Evolutionary conservation across 2,797 vertebrate species (phyloP).

Genomic region (Typhlichthys subterraneus): DNA sequence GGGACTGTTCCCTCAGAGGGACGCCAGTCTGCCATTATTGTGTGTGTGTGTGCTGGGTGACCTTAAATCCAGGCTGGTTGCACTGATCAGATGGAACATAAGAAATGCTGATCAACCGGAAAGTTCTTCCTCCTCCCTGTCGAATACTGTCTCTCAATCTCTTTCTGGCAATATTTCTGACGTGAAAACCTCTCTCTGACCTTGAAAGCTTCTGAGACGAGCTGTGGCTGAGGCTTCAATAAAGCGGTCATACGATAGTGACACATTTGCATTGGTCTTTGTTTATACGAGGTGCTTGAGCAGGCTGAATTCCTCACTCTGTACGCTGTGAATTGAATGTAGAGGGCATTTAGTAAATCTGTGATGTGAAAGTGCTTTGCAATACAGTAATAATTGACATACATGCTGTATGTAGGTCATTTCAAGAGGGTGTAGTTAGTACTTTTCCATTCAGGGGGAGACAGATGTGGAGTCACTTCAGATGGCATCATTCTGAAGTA

Average conservation of each 20-base stretch:
- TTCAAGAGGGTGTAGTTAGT: slow-evolving; percentile 16
- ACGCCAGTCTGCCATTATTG: slow-evolving; percentile 58
- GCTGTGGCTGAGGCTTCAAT: neutral
- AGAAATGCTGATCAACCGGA: slow-evolving; percentile 75
- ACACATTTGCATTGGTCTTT: too few relatives aligned
- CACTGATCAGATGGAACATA: slow-evolving; percentile 69
- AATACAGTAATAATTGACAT: neutral
- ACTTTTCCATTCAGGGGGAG: slow-evolving; percentile 20
- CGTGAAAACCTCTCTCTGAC: neutral
- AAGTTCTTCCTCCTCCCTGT: slow-evolving; percentile 43
- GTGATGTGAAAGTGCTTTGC: too few relatives aligned
- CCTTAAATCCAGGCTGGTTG: slow-evolving; percentile 58
- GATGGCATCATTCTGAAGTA: slow-evolving; percentile 47
- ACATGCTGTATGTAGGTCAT: slow-evolving; percentile 50
- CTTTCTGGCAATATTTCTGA: neutral
- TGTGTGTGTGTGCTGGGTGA: slow-evolving; percentile 35
- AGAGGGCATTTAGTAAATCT: too few relatives aligned
- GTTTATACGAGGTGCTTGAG: too few relatives aligned
- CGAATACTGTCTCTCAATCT: slow-evolving; percentile 47
- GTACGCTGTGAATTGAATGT: too few relatives aligned
- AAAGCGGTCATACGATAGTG: neutral
- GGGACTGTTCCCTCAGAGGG: slow-evolving; percentile 55
- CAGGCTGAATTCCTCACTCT: too few relatives aligned
- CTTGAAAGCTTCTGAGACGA: neutral
- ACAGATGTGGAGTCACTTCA: slow-evolving; percentile 54